Conservation (phyloP, 2,113 vertebrate species). For the Piprites chloris region DNA sequence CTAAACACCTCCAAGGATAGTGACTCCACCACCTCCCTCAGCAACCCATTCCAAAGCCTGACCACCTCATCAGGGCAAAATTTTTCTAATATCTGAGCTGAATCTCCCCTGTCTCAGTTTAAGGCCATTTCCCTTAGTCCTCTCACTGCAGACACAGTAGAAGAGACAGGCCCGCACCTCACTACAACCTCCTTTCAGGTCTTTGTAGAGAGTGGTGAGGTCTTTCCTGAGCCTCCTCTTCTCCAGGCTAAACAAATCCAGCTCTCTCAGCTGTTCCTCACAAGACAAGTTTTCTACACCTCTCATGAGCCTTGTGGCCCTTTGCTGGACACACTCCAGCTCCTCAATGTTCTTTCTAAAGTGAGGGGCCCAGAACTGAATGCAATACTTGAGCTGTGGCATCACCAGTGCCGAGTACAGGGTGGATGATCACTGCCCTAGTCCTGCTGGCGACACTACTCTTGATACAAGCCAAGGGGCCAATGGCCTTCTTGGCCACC, state of each 20-base stretch:
- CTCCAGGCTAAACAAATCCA: neutral
- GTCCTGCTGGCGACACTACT: neutral
- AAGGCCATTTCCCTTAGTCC: neutral
- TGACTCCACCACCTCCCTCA: neutral
- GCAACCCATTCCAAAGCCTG: neutral
- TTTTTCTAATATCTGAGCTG: neutral
- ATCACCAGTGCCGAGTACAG: neutral
- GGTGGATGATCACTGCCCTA: neutral
- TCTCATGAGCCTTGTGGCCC: neutral
- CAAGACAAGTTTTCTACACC: neutral
- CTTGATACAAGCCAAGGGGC: neutral
- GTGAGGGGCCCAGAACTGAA: neutral
- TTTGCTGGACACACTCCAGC: neutral
- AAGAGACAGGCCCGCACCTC: neutral
- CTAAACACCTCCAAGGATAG: neutral
- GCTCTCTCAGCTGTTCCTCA: neutral
- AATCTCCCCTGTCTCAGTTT: neutral
- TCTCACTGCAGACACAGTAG: fast-evolving
- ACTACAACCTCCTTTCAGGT: neutral
- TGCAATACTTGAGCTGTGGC: neutral
- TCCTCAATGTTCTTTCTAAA: neutral
- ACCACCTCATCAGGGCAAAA: neutral
- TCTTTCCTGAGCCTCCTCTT: neutral
- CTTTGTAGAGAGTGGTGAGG: neutral
- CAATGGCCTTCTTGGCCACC: neutral